Conservation (phyloP, 2,888 invertebrate genomes). For the Athetis lepigone region DNA sequence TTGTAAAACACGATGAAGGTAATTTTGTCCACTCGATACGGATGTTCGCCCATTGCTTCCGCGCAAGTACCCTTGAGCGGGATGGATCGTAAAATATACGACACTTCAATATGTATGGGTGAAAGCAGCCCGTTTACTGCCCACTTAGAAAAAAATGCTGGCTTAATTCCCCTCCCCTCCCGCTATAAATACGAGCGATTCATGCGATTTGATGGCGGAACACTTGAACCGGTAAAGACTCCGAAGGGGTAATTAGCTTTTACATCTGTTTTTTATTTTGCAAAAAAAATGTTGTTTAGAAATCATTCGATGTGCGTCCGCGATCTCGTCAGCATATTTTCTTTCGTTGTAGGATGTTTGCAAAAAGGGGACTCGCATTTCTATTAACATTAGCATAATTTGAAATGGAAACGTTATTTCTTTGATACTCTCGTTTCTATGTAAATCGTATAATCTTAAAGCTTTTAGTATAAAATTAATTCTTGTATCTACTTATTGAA, state of each 20-base stretch:
- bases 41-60: conserved; percentile 77
- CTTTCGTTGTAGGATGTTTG: conserved; percentile 67
- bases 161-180: conserved; percentile 82
- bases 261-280: conserved; percentile 65
- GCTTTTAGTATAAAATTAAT: conserved; percentile 64
- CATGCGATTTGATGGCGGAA: conserved; percentile 82
- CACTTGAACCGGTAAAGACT: conserved; percentile 76
- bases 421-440: conserved; percentile 73
- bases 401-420: conserved; percentile 73
- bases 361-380: conserved; percentile 66
- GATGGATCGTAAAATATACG: conserved; percentile 89
- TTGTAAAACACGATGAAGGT: conserved; percentile 83
- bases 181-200: conserved; percentile 84
- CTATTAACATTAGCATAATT: conserved; percentile 75
- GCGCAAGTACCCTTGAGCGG: conserved; percentile 81
- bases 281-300: conserved; percentile 52
- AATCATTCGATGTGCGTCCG: conserved; percentile 59
- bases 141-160: conserved; percentile 89
- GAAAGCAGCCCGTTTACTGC: conserved; percentile 85
- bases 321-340: conserved; percentile 66
- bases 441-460: conserved; percentile 71
- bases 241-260: conserved; percentile 81
- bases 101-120: conserved; percentile 86
- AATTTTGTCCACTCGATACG: conserved; percentile 85
- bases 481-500: conserved; percentile 44